Evolutionary conservation across 2,797 vertebrate genomes (phyloP), one percentile per base, ranked within the genome.

Genomic region (Melanogrammus aeglefinus): DNA sequence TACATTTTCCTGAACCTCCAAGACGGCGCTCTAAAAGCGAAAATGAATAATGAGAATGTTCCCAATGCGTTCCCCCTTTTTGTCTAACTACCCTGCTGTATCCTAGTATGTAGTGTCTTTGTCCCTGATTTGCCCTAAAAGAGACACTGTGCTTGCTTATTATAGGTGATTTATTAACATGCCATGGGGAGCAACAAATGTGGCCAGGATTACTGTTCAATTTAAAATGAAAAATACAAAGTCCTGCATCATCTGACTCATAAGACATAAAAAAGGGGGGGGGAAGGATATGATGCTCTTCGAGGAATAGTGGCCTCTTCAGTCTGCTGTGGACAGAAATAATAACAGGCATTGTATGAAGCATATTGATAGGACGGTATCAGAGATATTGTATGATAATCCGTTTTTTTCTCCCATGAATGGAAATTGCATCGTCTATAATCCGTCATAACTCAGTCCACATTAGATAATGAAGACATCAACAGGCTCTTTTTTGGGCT

Each of bases 81-180:
- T n/a, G 57, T 63, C 57, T 63, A 2, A n/a, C 57, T 9, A n/a
- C 63, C 27, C 8, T 8, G 24, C 24, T 27, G 24, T 69, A 69
- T 69, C 63, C 8, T 12, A 12, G n/a, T 69, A 27, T 27, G 63
- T 69, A 27, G 63, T 4, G 63, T 27, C 8, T 69, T 69, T 69
- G 63, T 69, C 24, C 63, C 63, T 27, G 63, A 69, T 69, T 69
- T n/a, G n/a, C 4, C 33, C 18, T 72, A 6, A 72, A 72, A 33
- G 29, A 33, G 14, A 72, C 70, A 35, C 4, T 2, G 70, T 72
- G 70, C 29, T 71, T 72, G 70, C 29, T 71, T 21, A 72, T 35
- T 72, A 72, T 14, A 72, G 70, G 29, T 72, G 70, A 72, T 72
- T 72, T 33, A 72, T 72, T 72, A 27, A 27, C 24, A 27, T 27